Conservation (phyloP, 2,113 vertebrate genomes). For the Saiga tatarica region DNA sequence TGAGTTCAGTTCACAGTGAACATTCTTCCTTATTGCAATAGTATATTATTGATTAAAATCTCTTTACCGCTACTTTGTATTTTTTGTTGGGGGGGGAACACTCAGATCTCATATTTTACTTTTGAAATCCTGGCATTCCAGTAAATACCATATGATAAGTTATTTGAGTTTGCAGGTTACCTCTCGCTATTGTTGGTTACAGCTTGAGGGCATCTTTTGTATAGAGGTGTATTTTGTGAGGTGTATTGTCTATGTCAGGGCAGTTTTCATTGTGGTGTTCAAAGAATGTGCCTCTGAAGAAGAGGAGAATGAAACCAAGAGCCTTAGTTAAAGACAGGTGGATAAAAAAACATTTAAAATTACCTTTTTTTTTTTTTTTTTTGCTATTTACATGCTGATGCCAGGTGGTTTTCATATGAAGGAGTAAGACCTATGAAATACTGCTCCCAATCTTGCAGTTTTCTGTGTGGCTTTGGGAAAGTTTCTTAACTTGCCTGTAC, state of each 20-base stretch:
- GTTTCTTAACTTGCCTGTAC: not conserved
- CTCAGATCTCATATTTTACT: not conserved
- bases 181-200: not conserved
- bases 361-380: too few species aligned
- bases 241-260: not conserved
- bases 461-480: not conserved
- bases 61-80: not conserved
- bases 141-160: not conserved
- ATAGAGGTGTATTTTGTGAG: not conserved
- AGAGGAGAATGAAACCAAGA: not conserved
- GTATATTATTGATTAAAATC: not conserved
- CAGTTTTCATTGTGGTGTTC: not conserved
- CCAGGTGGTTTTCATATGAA: not conserved
- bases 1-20: not conserved
- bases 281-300: not conserved
- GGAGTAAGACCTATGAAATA: not conserved
- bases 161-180: not conserved
- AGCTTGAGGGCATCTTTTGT: not conserved
- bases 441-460: not conserved
- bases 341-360: not conserved
- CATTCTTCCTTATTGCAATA: not conserved
- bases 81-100: not conserved
- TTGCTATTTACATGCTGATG: not conserved
- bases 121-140: not conserved
- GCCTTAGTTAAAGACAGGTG: too few species aligned